Evolutionary conservation across 1,140 invertebrate genomes (phyloP), one percentile per base, ranked within the genome.

Genomic region (Drosophila parvula): DNA sequence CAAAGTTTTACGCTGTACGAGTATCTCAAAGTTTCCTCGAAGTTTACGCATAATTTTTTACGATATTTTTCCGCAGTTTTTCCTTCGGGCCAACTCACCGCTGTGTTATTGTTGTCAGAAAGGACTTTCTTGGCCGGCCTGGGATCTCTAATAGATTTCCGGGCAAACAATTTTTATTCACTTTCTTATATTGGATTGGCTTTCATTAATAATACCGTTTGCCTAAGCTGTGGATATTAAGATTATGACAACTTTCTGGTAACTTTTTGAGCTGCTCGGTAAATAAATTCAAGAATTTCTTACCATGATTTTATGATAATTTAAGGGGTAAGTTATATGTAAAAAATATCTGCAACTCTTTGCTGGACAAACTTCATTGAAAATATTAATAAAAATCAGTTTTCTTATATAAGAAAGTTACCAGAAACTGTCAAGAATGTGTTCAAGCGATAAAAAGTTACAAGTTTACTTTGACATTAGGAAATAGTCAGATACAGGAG

Each of bases 1-100:
- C 9, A 71, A 71, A 71, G n/a, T 71, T 71, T 71, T 58, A 14
- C 22, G 7, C 34, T 58, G 28, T 34, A 40, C 28, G 56, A 56
- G 70, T 57, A 55, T 65, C n/a, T 57, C 28, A 55, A 76, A 77
- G 34, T 65, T 76, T 75, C 69, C 14, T 11, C 73, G 43, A 77
- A 77, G 43, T 77, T 77, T 77, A 61, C 48, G 74, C 63, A 77
- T 69, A 77, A 77, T 77, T 69, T 77, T 77, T 77, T 69, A 69
- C 56, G 74, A 77, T 77, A 69, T 77, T 77, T 67, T 77, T 59
- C 61, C 40, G 53, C 61, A 59, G 62, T 51, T 53, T 59, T 57
- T 58, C 18, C 71, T 47, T 47, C 14, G 8, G 32, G 5, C 27
- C 48, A 16, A 9, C 41, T 64, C 30, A 69, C 47, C 22, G 47